phyloP scores from a whole-genome alignment of 2,888 invertebrate species.

The Steromphala cineraria region DNA sequence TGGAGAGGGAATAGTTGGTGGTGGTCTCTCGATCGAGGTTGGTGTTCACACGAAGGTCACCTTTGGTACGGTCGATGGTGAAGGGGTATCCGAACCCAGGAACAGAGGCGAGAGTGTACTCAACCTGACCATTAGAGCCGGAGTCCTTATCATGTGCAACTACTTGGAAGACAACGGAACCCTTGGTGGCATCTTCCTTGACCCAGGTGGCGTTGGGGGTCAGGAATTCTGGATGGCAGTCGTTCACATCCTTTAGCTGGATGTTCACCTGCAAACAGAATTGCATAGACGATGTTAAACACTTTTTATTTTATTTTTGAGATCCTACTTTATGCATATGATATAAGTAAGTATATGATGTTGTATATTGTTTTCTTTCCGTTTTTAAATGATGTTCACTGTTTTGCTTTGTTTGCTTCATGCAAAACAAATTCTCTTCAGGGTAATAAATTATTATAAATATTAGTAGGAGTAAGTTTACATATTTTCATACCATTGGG shows the following conservation, averaged over 20 bases:
- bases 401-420: no score
- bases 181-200: conserved; percentile 81
- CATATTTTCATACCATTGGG: no score
- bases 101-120: conserved; percentile 78
- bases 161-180: conserved; percentile 91
- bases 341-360: no score
- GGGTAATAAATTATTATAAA: no score
- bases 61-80: conserved; percentile 90
- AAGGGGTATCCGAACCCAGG: conserved; percentile 82
- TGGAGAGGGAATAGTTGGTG: conserved; percentile 57
- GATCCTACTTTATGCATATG: no score
- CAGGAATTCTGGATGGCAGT: conserved; percentile 91
- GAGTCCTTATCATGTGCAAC: conserved; percentile 91
- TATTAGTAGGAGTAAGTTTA: no score
- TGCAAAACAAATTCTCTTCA: no score
- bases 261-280: conserved; percentile 90
- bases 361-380: no score
- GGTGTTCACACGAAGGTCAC: conserved; percentile 89
- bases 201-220: conserved; percentile 84
- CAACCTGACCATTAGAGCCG: conserved; percentile 86
- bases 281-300: no score
- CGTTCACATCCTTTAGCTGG: conserved; percentile 89
- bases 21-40: conserved; percentile 83
- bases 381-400: no score
- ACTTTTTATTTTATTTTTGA: no score